Conservation (phyloP, 35 echinoderm and acorn worm species). For the Lytechinus variegatus region DNA sequence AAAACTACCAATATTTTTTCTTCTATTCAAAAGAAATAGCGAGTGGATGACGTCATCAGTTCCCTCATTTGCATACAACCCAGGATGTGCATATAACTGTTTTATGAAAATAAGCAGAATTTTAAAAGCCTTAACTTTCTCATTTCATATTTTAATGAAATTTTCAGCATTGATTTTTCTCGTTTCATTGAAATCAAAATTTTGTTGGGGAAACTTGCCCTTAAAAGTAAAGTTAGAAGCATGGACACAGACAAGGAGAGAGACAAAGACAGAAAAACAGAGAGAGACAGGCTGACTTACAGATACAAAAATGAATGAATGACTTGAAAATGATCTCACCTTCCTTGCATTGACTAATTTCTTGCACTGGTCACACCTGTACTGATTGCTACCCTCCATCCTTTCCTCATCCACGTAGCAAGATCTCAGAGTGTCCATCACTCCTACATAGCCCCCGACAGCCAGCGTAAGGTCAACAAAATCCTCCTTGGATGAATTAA, state of each 20-base stretch:
- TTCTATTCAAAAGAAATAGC: too few relatives aligned
- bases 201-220: too few relatives aligned
- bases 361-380: constrained; percentile 80
- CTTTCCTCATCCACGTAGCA: constrained; percentile 78
- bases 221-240: background rate
- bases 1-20: too few relatives aligned
- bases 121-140: too few relatives aligned
- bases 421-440: constrained; percentile 70
- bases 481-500: constrained; percentile 72
- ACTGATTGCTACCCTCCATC: constrained; percentile 89
- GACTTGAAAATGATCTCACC: constrained; percentile 50
- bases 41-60: too few relatives aligned
- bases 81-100: too few relatives aligned
- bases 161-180: too few relatives aligned
- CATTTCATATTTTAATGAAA: too few relatives aligned
- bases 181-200: too few relatives aligned
- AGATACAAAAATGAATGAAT: background rate
- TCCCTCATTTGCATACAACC: too few relatives aligned
- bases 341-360: constrained; percentile 93
- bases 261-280: background rate
- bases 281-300: background rate
- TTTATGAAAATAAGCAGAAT: too few relatives aligned
- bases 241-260: background rate
- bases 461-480: constrained; percentile 92
- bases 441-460: constrained; percentile 66